Base-by-base conservation (phyloP, 2,797 vertebrate genomes). In the Toxotes lorentzi region DNA sequence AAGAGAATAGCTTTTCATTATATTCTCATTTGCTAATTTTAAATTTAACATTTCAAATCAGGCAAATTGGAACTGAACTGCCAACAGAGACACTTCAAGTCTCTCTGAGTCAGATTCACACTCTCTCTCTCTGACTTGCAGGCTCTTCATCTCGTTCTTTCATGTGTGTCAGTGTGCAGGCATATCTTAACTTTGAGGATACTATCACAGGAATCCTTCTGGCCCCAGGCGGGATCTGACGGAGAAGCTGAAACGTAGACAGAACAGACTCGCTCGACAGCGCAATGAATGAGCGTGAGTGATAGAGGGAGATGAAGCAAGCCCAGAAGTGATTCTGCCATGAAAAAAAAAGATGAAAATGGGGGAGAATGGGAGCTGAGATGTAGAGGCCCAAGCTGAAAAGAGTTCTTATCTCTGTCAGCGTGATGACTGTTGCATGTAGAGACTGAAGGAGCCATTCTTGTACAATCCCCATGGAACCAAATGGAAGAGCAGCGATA, bases 231-330 rank as follows among this genome's bases (percentile, higher is more conserved):
- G 17, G 78, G 70, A 84, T 73, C 84, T 84, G 83, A 88, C 21
- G 12, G 70, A 79, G 68, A 58, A 69, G 81, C 73, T 73, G 76
- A 81, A 73, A 87, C 45, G 40, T 59, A 83, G 85, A 84, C 69
- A 48, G 82, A 88, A 38, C 70, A 78, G 82, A 24, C 81, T 67
- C 38, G 56, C 68, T 78, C 61, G 21, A 74, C 77, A 65, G 70
- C 7, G 9, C 45, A 17, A 78, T 70, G 84, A 85, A 86, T 58
- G 74, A 90, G 77, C 73, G 2, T 73, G 41, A 83, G 71, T 73
- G 78, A 84, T 71, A 34, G 84, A 24, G 61, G 71, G 65, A 86
- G 89, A 91, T 87, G 87, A 87, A 90, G 84, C 27, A 30, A 87
- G 80, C 30, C 3, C 43, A 74, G 71, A 71, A 84, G 73, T 65